A percentile compares a stretch with the other conserved stretches of the same genome.
phyloP scores from a whole-genome alignment of 2,113 vertebrate species.

The Sphaerodactylus townsendi region DNA sequence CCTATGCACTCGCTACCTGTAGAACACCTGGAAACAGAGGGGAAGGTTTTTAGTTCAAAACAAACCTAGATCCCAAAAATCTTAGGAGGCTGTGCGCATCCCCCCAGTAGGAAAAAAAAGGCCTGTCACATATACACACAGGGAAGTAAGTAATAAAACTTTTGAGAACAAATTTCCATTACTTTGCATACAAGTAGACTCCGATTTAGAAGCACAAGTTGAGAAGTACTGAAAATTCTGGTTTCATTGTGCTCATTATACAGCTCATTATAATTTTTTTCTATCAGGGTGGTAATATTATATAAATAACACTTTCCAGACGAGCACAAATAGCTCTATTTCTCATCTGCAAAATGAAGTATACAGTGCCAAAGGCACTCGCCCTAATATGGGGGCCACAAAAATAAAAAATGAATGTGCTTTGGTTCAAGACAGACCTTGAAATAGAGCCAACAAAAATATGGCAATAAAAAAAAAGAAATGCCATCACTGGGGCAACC shows the following conservation, averaged over 20 bases:
- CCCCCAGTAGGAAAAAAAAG: no score
- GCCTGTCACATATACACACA: no score
- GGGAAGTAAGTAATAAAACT: conserved; percentile 30
- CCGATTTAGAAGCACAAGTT: conserved; percentile 39
- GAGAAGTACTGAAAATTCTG: conserved; percentile 35
- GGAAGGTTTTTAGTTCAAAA: no score
- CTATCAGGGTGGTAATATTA: conserved; percentile 53
- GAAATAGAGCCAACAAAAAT: not conserved
- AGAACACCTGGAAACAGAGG: no score
- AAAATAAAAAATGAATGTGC: not conserved
- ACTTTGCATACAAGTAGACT: conserved; percentile 14
- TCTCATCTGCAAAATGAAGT: not conserved
- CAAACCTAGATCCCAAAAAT: no score
- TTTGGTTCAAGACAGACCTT: not conserved
- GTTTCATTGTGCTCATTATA: conserved; percentile 30
- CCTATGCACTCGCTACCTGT: no score
- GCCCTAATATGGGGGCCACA: no score
- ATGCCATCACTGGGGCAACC: no score
- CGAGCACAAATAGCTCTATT: conserved; percentile 27
- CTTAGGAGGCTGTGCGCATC: no score
- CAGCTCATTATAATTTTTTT: conserved; percentile 61
- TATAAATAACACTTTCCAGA: conserved; percentile 56
- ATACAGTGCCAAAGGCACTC: not conserved
- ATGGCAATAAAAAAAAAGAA: not conserved
- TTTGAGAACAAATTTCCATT: not conserved